These are phyloP conservation scores for Oscheius sp. DNA, from an alignment of 2,888 invertebrate genomes.

Conservation along the genomic window DNA sequence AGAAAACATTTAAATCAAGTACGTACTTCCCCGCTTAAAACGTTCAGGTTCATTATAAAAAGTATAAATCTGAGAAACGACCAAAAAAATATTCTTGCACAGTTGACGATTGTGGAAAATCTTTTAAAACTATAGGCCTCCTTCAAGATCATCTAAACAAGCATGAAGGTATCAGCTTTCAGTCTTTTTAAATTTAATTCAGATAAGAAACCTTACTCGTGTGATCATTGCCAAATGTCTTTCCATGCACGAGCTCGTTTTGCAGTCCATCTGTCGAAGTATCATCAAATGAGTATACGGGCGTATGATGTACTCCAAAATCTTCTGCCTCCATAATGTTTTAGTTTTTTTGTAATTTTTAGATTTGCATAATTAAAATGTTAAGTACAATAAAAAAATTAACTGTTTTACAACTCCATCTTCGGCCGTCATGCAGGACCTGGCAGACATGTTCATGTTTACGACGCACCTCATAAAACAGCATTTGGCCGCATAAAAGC, in stretches of 20 bases:
- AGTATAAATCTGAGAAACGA: constrained; percentile 35
- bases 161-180: no score
- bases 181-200: constrained; percentile 24
- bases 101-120: constrained; percentile 45
- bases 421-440: no score
- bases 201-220: constrained; percentile 53
- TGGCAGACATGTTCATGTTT: no score
- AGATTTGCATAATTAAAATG: no score
- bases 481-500: no score
- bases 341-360: no score
- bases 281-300: constrained; percentile 46
- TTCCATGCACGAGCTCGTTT: constrained; percentile 53
- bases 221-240: constrained; percentile 47
- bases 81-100: constrained; percentile 35
- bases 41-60: constrained; percentile 22
- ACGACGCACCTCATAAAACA: no score
- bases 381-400: no score
- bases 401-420: no score
- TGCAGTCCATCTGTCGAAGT: constrained; percentile 57
- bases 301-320: constrained; percentile 4
- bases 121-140: constrained; percentile 42
- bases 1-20: constrained; percentile 18
- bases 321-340: no score
- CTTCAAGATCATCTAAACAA: constrained; percentile 57
- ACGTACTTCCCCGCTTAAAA: background rate